phyloP scores from a whole-genome alignment of 23 tunicate genomes.

The Styela plicata region DNA sequence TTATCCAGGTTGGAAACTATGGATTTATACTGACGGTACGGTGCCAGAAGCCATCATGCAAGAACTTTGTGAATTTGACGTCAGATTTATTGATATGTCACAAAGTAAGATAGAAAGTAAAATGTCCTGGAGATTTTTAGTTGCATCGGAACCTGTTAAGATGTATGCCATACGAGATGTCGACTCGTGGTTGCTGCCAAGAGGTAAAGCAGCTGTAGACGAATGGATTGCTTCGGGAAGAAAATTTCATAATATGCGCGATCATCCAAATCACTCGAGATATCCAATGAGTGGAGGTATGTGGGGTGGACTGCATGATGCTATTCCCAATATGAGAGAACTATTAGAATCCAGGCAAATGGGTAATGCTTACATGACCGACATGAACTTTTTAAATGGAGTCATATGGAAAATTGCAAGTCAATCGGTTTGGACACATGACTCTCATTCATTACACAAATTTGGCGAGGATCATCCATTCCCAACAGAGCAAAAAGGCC shows the following conservation, averaged over 20 bases:
- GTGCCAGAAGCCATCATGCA: neutral
- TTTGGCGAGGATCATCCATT: no score
- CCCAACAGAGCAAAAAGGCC: no score
- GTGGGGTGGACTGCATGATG: no score
- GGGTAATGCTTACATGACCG: no score
- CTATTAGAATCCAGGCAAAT: no score
- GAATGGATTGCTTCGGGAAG: conserved; percentile 18
- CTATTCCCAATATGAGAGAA: no score
- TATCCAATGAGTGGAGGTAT: no score
- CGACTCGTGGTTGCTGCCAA: neutral
- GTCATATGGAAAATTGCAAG: no score
- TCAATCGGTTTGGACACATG: no score
- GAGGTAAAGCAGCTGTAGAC: conserved; percentile 16
- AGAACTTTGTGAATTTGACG: neutral
- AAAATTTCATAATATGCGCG: conserved; percentile 16
- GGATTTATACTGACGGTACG: conserved; percentile 9
- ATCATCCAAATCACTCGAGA: no score
- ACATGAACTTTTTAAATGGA: no score
- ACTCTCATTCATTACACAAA: no score
- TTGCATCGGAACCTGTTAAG: conserved; percentile 15
- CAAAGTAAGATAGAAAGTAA: neutral
- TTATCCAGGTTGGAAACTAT: conserved; percentile 20
- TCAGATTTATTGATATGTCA: conserved; percentile 4
- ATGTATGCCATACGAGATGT: neutral
- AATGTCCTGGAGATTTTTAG: conserved; percentile 20